Evolutionary conservation across 2,797 vertebrate species (phyloP).

Genomic region (Heterohyrax brucei): DNA sequence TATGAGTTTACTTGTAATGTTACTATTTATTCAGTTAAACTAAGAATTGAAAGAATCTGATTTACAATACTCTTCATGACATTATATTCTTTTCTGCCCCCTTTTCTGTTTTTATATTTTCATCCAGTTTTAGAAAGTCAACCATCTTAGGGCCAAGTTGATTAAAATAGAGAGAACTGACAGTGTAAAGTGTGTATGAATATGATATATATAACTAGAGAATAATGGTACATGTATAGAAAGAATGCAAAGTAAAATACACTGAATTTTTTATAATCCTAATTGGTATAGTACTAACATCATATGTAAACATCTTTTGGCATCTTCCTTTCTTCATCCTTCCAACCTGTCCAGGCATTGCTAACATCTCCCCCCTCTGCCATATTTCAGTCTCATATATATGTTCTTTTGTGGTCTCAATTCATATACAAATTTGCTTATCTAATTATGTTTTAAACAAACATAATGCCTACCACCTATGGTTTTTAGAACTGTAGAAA

Average conservation of each 20-base stretch:
- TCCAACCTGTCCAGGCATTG: background rate
- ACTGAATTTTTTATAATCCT: background rate
- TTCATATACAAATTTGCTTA: conserved; percentile 6
- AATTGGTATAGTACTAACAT: background rate
- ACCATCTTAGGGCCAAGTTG: background rate
- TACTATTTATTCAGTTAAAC: conserved; percentile 20
- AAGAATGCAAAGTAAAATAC: background rate
- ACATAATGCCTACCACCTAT: conserved; percentile 26
- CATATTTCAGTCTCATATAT: background rate
- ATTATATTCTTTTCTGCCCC: background rate
- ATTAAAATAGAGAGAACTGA: background rate
- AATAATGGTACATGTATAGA: background rate
- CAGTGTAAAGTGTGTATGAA: background rate
- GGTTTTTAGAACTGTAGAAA: conserved; percentile 45
- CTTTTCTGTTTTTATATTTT: background rate
- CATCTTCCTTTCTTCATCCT: background rate
- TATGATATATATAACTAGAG: background rate
- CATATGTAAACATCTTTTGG: background rate
- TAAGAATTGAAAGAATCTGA: background rate
- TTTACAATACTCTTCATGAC: conserved; percentile 6
- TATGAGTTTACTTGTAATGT: background rate
- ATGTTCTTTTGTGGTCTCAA: background rate
- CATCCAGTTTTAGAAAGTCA: conserved; percentile 22
- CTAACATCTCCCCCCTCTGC: background rate
- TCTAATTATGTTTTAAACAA: conserved; percentile 57